Evolutionary conservation across 1,140 invertebrate genomes (phyloP).

Genomic region (Brachionus manjavacas): DNA sequence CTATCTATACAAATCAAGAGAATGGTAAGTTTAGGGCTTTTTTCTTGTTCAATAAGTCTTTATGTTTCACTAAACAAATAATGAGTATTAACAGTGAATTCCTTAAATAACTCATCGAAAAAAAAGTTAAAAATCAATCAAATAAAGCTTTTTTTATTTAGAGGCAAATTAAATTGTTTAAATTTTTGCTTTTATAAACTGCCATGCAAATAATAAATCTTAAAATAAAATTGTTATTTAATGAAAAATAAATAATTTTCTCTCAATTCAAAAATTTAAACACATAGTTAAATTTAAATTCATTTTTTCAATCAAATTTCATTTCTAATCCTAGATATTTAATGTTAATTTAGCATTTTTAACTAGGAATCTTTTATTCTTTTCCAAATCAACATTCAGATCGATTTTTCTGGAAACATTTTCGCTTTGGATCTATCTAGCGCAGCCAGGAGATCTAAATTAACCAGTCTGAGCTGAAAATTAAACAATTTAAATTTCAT

Average conservation of each 20-base stretch:
- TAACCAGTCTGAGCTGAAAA: neutral
- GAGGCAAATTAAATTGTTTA: neutral
- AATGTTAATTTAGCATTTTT: neutral
- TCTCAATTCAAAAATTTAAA: neutral
- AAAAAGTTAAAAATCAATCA: neutral
- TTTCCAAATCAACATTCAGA: neutral
- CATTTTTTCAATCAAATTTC: neutral
- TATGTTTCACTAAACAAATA: neutral
- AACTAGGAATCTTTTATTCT: neutral
- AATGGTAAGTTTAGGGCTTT: neutral
- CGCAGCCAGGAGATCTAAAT: neutral
- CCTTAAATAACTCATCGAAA: neutral
- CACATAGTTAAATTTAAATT: neutral
- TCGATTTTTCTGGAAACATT: neutral
- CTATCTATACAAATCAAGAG: neutral
- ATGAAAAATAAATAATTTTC: neutral
- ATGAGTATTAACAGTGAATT: neutral
- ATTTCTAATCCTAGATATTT: neutral
- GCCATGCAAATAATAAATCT: neutral
- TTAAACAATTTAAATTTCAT: neutral
- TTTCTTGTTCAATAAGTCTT: neutral
- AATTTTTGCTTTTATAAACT: neutral
- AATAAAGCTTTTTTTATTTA: neutral
- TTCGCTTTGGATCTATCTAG: neutral
- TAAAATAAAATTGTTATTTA: slow-evolving; percentile 8